Percentiles rank a stretch among this genome's conserved stretches.
phyloP scores from a whole-genome alignment of 1,140 invertebrate species.

The Brachionus paranguensis region DNA sequence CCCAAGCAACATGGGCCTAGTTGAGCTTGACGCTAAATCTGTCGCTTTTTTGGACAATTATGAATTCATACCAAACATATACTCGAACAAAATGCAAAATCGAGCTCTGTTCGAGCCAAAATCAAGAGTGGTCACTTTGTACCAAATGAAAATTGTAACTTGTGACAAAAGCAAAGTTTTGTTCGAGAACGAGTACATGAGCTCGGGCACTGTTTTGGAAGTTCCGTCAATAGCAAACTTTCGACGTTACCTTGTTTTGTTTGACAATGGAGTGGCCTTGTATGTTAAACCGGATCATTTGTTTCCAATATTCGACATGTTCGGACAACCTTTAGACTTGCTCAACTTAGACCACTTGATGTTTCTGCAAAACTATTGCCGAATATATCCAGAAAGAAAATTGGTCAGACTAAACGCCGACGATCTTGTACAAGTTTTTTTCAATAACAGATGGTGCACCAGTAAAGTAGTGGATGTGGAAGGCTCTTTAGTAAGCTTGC shows the following conservation, averaged over 20 bases:
- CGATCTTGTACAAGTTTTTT: constrained; percentile 15
- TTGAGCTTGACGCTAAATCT: constrained; percentile 25
- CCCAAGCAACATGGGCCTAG: neutral
- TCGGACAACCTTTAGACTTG: neutral
- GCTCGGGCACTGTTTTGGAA: constrained; percentile 20
- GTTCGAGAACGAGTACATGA: neutral
- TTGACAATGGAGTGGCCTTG: constrained; percentile 8
- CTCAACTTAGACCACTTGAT: neutral
- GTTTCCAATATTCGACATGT: constrained; percentile 8
- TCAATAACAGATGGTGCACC: neutral
- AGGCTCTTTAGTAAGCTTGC: neutral
- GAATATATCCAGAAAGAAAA: constrained; percentile 29
- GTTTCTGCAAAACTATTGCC: constrained; percentile 19
- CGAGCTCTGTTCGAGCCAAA: neutral
- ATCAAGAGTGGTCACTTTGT: constrained; percentile 15
- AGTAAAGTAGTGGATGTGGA: neutral
- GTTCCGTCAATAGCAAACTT: neutral
- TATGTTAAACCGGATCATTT: constrained; percentile 16
- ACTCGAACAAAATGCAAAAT: neutral
- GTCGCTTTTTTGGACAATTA: constrained; percentile 29
- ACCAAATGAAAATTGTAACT: neutral
- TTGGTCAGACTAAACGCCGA: neutral
- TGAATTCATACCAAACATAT: neutral
- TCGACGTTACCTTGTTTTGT: constrained; percentile 23
- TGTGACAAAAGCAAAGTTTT: neutral